These are phyloP conservation scores for Chelonia mydas DNA, from an alignment of 2,797 vertebrate genomes.

Conservation along the genomic window DNA sequence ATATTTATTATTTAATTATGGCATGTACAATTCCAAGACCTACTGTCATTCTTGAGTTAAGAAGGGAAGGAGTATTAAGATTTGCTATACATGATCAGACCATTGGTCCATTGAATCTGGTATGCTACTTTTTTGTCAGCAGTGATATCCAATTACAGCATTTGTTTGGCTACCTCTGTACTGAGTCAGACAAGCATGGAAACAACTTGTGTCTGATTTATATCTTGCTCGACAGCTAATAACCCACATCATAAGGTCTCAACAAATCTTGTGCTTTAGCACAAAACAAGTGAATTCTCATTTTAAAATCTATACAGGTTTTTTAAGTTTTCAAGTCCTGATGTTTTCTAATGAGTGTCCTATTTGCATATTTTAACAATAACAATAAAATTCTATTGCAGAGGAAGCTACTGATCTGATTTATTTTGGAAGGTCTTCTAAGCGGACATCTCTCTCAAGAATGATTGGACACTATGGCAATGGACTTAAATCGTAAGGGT, in stretches of 20 bases:
- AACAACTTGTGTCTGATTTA: not conserved
- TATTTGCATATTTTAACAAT: not conserved
- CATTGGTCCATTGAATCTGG: not conserved
- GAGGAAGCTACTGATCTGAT: slow-evolving; percentile 71
- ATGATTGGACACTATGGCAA: slow-evolving; percentile 75
- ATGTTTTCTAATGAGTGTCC: not conserved
- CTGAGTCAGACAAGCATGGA: not conserved
- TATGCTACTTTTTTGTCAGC: not conserved
- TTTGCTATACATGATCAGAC: not conserved
- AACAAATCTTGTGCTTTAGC: not conserved
- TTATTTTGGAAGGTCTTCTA: slow-evolving; percentile 74
- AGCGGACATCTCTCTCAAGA: slow-evolving; percentile 25
- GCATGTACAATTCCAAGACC: not conserved
- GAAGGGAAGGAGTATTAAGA: not conserved
- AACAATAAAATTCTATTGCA: slow-evolving; percentile 37
- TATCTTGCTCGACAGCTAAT: not conserved
- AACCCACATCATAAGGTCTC: not conserved
- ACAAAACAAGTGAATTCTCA: not conserved
- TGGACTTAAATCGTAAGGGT: slow-evolving; percentile 72
- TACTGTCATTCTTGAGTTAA: not conserved
- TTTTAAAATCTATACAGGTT: not conserved
- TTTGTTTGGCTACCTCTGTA: rapidly evolving
- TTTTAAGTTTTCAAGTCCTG: not conserved
- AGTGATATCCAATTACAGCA: not conserved
- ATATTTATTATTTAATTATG: not conserved